A percentile compares a stretch with the other conserved stretches of the same genome.
Conservation (phyloP, 2,888 invertebrate genomes). For the Philonicus albiceps region DNA sequence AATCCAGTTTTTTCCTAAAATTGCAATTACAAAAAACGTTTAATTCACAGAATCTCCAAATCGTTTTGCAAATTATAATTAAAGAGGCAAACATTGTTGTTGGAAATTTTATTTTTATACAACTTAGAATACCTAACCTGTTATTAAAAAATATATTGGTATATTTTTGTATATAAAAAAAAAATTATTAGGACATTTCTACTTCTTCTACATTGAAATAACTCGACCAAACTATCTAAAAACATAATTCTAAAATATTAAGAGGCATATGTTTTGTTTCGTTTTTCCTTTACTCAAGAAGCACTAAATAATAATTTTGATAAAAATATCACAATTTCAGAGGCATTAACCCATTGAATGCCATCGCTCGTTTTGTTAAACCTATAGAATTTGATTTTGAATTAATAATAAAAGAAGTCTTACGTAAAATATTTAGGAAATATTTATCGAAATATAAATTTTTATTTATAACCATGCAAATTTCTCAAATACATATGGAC, state of each 20-base stretch:
- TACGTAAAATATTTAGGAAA: no score
- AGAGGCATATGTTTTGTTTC: background rate
- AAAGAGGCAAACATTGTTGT: background rate
- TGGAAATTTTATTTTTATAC: background rate
- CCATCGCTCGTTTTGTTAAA: no score
- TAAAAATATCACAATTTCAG: no score
- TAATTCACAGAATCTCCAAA: slow-evolving; percentile 54
- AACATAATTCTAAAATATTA: background rate
- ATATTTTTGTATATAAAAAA: background rate
- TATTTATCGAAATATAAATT: no score
- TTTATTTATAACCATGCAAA: no score
- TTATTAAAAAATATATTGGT: background rate
- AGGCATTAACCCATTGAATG: no score
- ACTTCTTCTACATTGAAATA: background rate
- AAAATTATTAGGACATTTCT: background rate
- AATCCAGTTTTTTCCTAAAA: slow-evolving; percentile 93
- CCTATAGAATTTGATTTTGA: no score
- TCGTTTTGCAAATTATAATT: slow-evolving; percentile 39
- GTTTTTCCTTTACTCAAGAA: background rate
- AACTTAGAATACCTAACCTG: background rate
- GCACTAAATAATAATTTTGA: no score
- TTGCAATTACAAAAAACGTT: slow-evolving; percentile 65
- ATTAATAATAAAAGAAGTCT: no score
- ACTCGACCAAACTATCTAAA: background rate
- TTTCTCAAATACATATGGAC: no score